Evolutionary conservation across 2,888 invertebrate species (phyloP), one percentile per base, ranked within the genome.

Genomic region (Conops quadrifasciatus): DNA sequence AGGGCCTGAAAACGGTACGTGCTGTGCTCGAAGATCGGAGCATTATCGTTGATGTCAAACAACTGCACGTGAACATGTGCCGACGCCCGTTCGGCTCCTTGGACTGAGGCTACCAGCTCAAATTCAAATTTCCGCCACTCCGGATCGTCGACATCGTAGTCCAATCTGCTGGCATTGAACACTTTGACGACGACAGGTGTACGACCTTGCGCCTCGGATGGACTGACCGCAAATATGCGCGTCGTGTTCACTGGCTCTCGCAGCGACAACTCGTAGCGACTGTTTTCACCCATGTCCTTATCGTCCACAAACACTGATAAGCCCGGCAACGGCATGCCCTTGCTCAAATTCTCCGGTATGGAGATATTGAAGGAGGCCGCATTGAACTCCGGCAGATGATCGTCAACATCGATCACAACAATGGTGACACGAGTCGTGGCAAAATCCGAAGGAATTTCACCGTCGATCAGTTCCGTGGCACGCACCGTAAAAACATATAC

Each of bases 31-130:
- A 94, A 94, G 49, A 89, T 83, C 0, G 94, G 94, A 0, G 90
- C 86, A 78, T 94, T 94, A 77, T 95, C 95, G 79, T 95, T 95
- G 65, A 91, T 91, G 82, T 95, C 95, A 43, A 90, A 79, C 1
- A 94, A 83, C 75, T 90, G 89, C 1, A 91, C 88, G 67, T 90
- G 89, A 0, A 93, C 88, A 76, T 88, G 87, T 0, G 91, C 87
- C 53, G 87, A 87, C 9, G 92, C 88, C 65, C 89, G 86, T 83
- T 91, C 89, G 78, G 84, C 79, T 1, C 86, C 88, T 59, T 87
- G 84, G 0, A 90, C 88, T 1, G 88, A 87, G 0, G 91, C 90
- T 0, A 91, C 88, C 19, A 94, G 89, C 78, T 92, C 90, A 75
- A 94, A 93, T 78, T 89, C 89, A 26, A 92, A 88, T 16, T 88